Base-by-base conservation (phyloP, 1,140 invertebrate genomes). In the Drosophila lacteicornis region DNA sequence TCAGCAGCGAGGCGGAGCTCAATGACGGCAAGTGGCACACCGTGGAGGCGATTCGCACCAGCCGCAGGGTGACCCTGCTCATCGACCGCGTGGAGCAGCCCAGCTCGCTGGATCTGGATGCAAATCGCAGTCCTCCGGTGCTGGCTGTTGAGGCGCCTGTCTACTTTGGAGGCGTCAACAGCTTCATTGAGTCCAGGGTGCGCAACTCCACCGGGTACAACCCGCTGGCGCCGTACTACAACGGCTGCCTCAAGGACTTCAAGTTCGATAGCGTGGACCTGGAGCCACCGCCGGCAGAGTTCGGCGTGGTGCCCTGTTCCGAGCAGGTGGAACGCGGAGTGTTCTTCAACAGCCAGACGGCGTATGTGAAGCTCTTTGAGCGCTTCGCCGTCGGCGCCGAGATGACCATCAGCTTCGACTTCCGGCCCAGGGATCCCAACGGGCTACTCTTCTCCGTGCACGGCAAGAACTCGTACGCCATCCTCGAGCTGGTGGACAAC, bases 11-110 rank as follows among this genome's bases (percentile, higher is more conserved):
- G 0, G 83, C 91, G 3, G 93, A 93, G 12, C 96, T 97, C 66
- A 96, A 97, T 79, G 98, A 99, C 92, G 96, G 96, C 9, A 88
- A 96, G 40, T 99, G 98, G 98, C 98, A 99, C 91, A 95, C 94
- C 0, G 94, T 96, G 0, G 93, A 93, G 13, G 94, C 96, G 78
- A 95, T 94, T 43, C 93, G 96, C 56, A 92, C 78, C 2, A 91
- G 94, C 33, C 85, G 92, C 3, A 90, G 93, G 60, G 96, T 96
- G 1, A 95, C 95, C 67, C 92, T 98, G n/a, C 93, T 94, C 4
- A 91, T 94, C 1, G 91, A 93, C 19, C 80, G 84, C 38, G 94
- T 94, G 0, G 94, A 95, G 25, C 86, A 94, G 1, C 87, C 95
- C 0, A 93, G 93, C 0, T 93, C 94, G 8, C 94, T 94, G 4